Conservation (phyloP, 2,113 vertebrate species). For the Saguinus midas region DNA sequence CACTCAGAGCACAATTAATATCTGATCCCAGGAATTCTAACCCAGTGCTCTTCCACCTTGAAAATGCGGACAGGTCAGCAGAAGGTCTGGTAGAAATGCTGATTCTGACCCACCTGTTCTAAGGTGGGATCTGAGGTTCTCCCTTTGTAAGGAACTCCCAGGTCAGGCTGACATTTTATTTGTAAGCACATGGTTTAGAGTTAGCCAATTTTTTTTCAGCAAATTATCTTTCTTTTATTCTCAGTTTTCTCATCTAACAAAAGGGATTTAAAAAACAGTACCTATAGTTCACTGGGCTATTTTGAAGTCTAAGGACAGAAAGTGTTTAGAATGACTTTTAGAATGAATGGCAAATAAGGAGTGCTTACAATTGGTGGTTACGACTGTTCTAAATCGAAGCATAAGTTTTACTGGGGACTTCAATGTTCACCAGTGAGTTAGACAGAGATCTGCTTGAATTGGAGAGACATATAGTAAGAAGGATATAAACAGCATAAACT, state of each 20-base stretch:
- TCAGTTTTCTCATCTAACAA: background rate
- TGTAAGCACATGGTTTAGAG: background rate
- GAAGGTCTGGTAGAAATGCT: rapidly evolving
- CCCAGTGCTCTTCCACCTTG: background rate
- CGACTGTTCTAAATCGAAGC: background rate
- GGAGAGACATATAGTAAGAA: background rate
- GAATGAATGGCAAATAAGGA: background rate
- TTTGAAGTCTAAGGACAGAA: background rate
- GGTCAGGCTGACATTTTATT: rapidly evolving
- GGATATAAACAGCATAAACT: background rate
- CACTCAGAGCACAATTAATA: rapidly evolving
- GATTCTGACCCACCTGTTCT: background rate
- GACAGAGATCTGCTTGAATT: too few relatives aligned
- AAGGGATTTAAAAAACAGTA: background rate
- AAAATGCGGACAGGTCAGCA: too few relatives aligned
- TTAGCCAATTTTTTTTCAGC: background rate
- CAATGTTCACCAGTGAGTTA: background rate
- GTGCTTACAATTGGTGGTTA: background rate
- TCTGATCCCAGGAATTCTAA: background rate
- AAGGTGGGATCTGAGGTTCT: too few relatives aligned
- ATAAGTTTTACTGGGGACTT: background rate
- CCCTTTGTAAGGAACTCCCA: background rate
- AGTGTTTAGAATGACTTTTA: background rate
- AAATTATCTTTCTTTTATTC: background rate
- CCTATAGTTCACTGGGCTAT: background rate